Base-by-base conservation (phyloP, 2,113 vertebrate genomes). In the Scopus umbretta region DNA sequence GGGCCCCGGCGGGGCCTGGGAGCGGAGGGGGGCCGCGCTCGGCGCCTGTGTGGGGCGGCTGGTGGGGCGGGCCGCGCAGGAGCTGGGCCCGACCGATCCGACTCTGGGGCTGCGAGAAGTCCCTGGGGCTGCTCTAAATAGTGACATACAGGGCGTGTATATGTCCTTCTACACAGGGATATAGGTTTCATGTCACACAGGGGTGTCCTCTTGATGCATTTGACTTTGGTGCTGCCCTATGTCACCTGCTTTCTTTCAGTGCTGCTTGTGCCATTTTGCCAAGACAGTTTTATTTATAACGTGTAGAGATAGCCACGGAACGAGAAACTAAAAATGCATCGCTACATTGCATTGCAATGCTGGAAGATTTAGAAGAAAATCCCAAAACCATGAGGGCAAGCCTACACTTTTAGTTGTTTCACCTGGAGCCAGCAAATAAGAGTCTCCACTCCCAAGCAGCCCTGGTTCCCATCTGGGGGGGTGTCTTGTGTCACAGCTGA, bases 101-200 rank as follows among this genome's bases (percentile, higher is more conserved):
- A 29, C 26, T 30, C 26, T 8, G 22, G 34, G 42, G 8, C 68
- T 79, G 22, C 1, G 61, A 4, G 61, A 6, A 2, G 11, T 14
- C 5, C 11, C 13, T 11, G 62, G 17, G 32, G 16, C 43, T n/a
- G 50, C 16, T 42, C 25, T 18, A 0, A 30, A 2, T 6, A 3
- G n/a, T 1, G 42, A 2, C 6, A 2, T 5, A 2, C 17, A 5
- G 43, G 34, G 50, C 30, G 5, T 6, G 29, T 18, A 1, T 21
- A 1, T 16, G 20, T 16, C 1, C 1, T 27, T 21, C 16, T 21
- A 0, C 12, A 0, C 13, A 4, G 40, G 18, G 27, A 1, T 8
- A 1, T 1, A 10, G 32, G 25, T 22, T 38, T 17, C 5, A 9
- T 27, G 22, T 36, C 11, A 0, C 19, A 0, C 45, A 23, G 34